A percentile compares a stretch with the other conserved stretches of the same genome.
Evolutionary conservation across 2,888 invertebrate genomes (phyloP).

Genomic region (Augochlorella aurata): DNA sequence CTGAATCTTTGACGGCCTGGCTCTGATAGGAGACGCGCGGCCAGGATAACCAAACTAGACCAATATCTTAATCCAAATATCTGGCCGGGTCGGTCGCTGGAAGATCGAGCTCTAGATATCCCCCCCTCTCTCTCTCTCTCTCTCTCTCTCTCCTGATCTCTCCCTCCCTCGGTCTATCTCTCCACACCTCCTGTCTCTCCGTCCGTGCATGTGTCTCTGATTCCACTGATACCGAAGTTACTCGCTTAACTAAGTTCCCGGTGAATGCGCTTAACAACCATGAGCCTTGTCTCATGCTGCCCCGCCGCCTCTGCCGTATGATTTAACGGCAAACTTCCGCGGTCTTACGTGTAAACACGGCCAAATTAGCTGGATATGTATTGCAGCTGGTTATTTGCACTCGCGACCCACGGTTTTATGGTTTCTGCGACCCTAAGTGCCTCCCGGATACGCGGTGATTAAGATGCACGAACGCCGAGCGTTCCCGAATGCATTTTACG

Average conservation of each 20-base stretch:
- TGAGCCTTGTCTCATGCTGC: conserved; percentile 41
- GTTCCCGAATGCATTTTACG: background rate
- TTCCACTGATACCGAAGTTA: conserved; percentile 57
- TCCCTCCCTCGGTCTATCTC: background rate
- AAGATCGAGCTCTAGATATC: conserved; percentile 9
- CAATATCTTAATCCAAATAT: conserved; percentile 44
- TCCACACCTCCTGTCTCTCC: background rate
- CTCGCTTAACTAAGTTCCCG: conserved; percentile 52
- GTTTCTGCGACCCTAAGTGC: background rate
- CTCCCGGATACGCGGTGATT: background rate
- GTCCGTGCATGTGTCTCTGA: conserved; percentile 26
- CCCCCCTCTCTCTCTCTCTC: background rate
- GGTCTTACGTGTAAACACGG: conserved; percentile 52
- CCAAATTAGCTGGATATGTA: conserved; percentile 57
- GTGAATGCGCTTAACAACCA: conserved; percentile 57
- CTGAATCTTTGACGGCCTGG: conserved; percentile 36
- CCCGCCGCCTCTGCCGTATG: conserved; percentile 36
- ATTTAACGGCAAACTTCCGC: conserved; percentile 56
- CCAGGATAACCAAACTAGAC: conserved; percentile 40
- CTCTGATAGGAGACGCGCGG: conserved; percentile 22
- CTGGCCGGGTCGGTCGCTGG: conserved; percentile 6
- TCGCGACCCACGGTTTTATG: conserved; percentile 22
- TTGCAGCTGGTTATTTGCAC: conserved; percentile 35
- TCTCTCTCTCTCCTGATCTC: background rate
- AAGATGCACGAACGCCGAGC: conserved; percentile 2